Conservation (phyloP, 2,113 vertebrate species). For the Holacanthus passer region DNA sequence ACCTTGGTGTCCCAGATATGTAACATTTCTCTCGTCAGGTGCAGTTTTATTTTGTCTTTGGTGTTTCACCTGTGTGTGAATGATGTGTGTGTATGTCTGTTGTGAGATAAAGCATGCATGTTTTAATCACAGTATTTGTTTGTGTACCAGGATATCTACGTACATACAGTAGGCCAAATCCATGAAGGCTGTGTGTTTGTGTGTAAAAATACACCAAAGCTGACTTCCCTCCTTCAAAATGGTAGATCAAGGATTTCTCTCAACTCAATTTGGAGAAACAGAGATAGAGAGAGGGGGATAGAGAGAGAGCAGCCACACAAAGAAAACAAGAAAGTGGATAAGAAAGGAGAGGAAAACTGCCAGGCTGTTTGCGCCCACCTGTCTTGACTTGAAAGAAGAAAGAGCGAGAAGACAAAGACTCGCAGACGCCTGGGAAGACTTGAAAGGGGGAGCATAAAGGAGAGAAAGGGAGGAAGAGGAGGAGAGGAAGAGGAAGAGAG, state of each 20-base stretch:
- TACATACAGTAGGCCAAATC: conserved; percentile 38
- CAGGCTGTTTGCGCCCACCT: conserved; percentile 82
- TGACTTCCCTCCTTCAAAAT: conserved; percentile 68
- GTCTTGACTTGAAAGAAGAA: conserved; percentile 78
- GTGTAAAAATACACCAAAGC: conserved; percentile 60
- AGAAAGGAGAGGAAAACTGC: conserved; percentile 70
- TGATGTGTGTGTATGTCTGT: background rate
- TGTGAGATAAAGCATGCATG: conserved; percentile 6
- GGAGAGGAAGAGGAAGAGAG: conserved; percentile 75
- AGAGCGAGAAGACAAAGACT: conserved; percentile 74
- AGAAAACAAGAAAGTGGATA: conserved; percentile 72
- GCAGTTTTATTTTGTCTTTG: background rate
- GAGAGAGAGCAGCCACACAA: conserved; percentile 41
- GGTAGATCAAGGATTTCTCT: conserved; percentile 73
- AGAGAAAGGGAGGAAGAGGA: conserved; percentile 66
- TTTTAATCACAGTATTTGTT: conserved; percentile 52
- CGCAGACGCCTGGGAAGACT: conserved; percentile 75
- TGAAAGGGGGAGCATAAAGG: conserved; percentile 75
- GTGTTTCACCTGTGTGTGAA: background rate
- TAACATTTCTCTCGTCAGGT: background rate
- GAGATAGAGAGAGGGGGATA: conserved; percentile 39
- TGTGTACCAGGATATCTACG: conserved; percentile 29
- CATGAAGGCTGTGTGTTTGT: background rate
- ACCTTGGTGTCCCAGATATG: background rate
- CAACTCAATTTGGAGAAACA: conserved; percentile 69